Evolutionary conservation across 2,888 invertebrate species (phyloP), one percentile per base, ranked within the genome.

Genomic region (Lithophane semibrunnea): DNA sequence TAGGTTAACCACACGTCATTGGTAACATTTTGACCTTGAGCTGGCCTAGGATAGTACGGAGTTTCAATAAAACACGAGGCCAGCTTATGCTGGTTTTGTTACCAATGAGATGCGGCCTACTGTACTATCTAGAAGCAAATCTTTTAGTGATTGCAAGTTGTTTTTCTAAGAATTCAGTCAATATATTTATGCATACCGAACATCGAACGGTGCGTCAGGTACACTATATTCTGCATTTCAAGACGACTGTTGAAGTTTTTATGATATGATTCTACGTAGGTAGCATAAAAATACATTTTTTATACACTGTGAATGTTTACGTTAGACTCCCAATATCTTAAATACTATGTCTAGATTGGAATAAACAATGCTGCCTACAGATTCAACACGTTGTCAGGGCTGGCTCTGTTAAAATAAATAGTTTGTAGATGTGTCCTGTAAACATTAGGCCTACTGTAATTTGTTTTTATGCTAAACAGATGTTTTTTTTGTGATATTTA

Each of bases 211-310:
- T 29, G 24, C 42, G 37, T 73, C 56, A 49, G 49, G n/a, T 52
- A 61, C 10, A 54, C 12, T 54, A 47, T n/a, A 74, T 18, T 80
- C n/a, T 44, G 29, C 29, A 67, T 63, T 67, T 63, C 75, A 67
- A 74, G 29, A 66, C n/a, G 56, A 37, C 58, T 37, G 75, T 44
- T 74, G 75, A 79, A 37, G 75, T 63, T 13, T 79, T 79, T 80
- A 74, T 66, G 61, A 74, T n/a, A 24, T 13, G 21, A 16, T 47
- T 54, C 9, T 37, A 21, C 37, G 49, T 44, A 37, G 44, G 37
- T 37, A 47, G 21, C 18, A 65, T 24, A 67, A 21, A 68, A 67
- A 81, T 75, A 79, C 8, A 63, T 74, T 81, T 56, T 49, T 56
- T 72, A 56, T 58, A 67, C 42, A 63, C 61, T 81, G 29, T 16